Evolutionary conservation across 2,113 vertebrate species (phyloP).

Genomic region (Nannobrachium achirus): DNA sequence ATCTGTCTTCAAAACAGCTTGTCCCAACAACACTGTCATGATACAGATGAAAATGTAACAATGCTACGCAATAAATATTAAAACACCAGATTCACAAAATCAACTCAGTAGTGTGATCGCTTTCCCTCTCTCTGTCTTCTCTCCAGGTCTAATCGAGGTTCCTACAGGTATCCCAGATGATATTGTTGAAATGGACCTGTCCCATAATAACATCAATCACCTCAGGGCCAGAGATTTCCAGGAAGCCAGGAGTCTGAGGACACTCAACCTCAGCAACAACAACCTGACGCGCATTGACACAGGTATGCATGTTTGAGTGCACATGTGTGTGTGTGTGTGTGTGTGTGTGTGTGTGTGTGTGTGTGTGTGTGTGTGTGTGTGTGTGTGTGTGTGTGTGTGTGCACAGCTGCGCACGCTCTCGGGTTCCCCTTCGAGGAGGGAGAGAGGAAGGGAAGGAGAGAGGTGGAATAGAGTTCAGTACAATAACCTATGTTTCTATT

Average conservation of each 20-base stretch:
- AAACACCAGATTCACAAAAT: too few relatives aligned
- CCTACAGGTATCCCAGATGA: constrained; percentile 89
- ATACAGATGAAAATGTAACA: neutral
- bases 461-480: too few relatives aligned
- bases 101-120: neutral
- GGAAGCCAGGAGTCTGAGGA: constrained; percentile 84
- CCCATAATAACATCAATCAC: constrained; percentile 88
- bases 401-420: too few relatives aligned
- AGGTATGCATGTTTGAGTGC: constrained; percentile 71
- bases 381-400: too few relatives aligned
- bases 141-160: constrained; percentile 89
- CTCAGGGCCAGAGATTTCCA: constrained; percentile 88
- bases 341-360: too few relatives aligned
- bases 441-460: too few relatives aligned
- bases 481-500: too few relatives aligned
- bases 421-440: too few relatives aligned
- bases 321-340: too few relatives aligned
- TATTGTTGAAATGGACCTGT: constrained; percentile 89
- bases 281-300: constrained; percentile 86
- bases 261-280: constrained; percentile 90
- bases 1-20: neutral
- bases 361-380: neutral
- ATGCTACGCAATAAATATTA: neutral
- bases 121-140: constrained; percentile 21
- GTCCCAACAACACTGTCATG: neutral